Conservation (phyloP, 2,113 vertebrate genomes). For the Caranx ignobilis region DNA sequence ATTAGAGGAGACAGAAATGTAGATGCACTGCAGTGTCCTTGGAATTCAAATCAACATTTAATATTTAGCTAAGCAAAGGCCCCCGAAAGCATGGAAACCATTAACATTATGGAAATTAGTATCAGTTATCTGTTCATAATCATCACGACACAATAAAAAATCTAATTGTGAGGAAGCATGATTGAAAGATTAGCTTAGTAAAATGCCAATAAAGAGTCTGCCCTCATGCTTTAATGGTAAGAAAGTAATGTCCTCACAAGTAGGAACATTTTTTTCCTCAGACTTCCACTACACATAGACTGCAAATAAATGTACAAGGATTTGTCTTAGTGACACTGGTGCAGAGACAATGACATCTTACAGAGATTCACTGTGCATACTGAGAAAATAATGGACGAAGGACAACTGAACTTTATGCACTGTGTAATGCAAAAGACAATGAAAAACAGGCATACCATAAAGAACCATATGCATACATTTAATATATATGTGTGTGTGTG, state of each 20-base stretch:
- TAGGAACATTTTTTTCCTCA: conserved; percentile 23
- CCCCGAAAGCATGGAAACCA: conserved; percentile 45
- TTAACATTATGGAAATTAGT: conserved; percentile 63
- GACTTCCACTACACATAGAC: conserved; percentile 12
- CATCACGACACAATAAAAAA: conserved; percentile 66
- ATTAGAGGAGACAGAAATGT: conserved; percentile 49
- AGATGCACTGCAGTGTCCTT: conserved; percentile 61
- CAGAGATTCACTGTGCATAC: conserved; percentile 42
- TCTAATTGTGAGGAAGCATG: conserved; percentile 41
- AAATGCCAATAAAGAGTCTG: conserved; percentile 47
- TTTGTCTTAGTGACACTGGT: conserved; percentile 62
- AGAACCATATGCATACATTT: not conserved
- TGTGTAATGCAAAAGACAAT: not conserved
- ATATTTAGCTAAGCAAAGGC: conserved; percentile 42
- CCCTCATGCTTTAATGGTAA: conserved; percentile 27
- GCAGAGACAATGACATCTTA: conserved; percentile 52
- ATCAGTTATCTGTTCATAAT: conserved; percentile 66
- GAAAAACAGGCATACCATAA: not conserved
- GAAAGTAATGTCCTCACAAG: conserved; percentile 17
- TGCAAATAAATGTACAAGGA: conserved; percentile 45
- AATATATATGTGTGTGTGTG: too few relatives aligned
- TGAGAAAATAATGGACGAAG: conserved; percentile 38
- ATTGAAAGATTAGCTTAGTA: conserved; percentile 54
- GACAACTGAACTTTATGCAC: conserved; percentile 15
- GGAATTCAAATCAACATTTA: conserved; percentile 58